phyloP scores from a whole-genome alignment of 2,113 vertebrate species.

The Festucalex cinctus region DNA sequence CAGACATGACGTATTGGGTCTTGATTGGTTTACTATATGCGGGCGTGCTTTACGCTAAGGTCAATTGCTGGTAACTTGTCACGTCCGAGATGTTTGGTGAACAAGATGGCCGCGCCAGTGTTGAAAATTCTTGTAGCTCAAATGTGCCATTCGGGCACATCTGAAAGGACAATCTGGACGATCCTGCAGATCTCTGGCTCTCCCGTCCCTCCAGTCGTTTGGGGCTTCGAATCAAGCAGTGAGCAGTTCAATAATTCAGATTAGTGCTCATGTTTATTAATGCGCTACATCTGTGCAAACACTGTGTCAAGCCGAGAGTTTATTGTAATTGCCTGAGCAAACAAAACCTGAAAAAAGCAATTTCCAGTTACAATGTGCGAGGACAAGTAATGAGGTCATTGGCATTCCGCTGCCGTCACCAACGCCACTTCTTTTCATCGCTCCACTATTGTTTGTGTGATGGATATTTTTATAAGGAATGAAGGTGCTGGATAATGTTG shows the following conservation, averaged over 20 bases:
- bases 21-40: no score
- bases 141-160: constrained; percentile 82
- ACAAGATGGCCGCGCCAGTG: no score
- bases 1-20: no score
- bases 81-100: no score
- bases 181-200: constrained; percentile 42
- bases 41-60: no score
- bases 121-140: no score
- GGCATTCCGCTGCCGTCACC: constrained; percentile 88
- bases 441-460: constrained; percentile 87
- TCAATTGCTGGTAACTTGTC: no score
- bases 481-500: constrained; percentile 91
- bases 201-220: constrained; percentile 51
- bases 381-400: constrained; percentile 99
- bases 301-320: constrained; percentile 99
- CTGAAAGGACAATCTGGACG: constrained; percentile 84
- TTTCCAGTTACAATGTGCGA: constrained; percentile 99
- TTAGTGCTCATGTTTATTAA: constrained; percentile 99
- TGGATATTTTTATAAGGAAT: constrained; percentile 96
- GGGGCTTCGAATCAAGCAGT: constrained; percentile 90
- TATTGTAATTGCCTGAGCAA: constrained; percentile 99
- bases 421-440: constrained; percentile 78
- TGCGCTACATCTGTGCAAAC: constrained; percentile 99
- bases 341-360: constrained; percentile 99
- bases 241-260: constrained; percentile 99